A percentile compares a stretch with the other conserved stretches of the same genome.
phyloP scores from a whole-genome alignment of 2,888 invertebrate species.

The Drepanosiphum platanoidis region DNA sequence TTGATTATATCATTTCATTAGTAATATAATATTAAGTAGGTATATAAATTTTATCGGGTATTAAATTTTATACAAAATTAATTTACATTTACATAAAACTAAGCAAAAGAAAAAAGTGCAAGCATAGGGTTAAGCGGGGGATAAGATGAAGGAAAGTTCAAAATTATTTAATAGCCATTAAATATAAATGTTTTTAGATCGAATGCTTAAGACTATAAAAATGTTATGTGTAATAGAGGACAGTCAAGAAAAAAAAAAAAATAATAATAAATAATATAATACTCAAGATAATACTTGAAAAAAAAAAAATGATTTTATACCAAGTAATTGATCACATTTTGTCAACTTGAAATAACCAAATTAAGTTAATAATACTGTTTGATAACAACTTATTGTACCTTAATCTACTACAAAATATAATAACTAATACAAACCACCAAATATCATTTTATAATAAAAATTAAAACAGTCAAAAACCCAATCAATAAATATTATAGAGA shows the following conservation, averaged over 20 bases:
- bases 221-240: not conserved
- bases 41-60: not conserved
- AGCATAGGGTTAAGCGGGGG: slow-evolving; percentile 29
- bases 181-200: not conserved
- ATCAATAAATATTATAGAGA: not conserved
- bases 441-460: slow-evolving; percentile 31
- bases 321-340: not conserved
- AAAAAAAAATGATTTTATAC: not conserved
- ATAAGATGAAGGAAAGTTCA: too few species aligned
- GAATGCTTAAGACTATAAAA: not conserved
- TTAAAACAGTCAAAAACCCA: slow-evolving; percentile 31
- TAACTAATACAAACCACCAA: not conserved
- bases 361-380: slow-evolving; percentile 19
- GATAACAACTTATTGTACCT: not conserved
- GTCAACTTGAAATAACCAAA: slow-evolving; percentile 45
- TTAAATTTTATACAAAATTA: not conserved
- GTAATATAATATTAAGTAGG: too few species aligned
- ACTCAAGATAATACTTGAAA: slow-evolving; percentile 35
- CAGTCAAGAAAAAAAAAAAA: slow-evolving; percentile 16
- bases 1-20: slow-evolving; percentile 4
- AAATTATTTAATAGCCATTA: slow-evolving; percentile 4
- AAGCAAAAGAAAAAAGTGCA: slow-evolving; percentile 30
- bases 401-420: slow-evolving; percentile 24
- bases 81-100: not conserved
- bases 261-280: not conserved